Evolutionary conservation across 2,888 invertebrate genomes (phyloP).

Genomic region (Agrochola litura): DNA sequence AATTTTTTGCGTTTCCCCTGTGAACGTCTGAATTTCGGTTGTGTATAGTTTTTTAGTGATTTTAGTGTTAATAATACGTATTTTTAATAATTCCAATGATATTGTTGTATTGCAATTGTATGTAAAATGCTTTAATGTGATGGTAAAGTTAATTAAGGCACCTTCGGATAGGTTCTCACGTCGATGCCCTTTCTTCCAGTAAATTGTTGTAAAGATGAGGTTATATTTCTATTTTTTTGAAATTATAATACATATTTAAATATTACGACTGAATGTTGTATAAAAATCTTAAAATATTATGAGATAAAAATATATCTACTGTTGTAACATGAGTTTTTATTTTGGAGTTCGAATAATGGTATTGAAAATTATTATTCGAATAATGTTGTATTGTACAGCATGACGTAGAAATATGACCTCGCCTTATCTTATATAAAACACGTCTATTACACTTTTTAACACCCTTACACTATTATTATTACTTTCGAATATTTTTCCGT

Average conservation of each 20-base stretch:
- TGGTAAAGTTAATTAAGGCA: slow-evolving; percentile 65
- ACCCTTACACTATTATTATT: slow-evolving; percentile 52
- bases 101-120: slow-evolving; percentile 68
- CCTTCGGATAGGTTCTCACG: slow-evolving; percentile 59
- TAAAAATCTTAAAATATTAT: slow-evolving; percentile 8
- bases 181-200: slow-evolving; percentile 58
- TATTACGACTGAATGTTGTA: slow-evolving; percentile 35
- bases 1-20: slow-evolving; percentile 61
- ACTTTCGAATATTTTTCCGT: slow-evolving; percentile 56
- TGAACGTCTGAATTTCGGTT: slow-evolving; percentile 78
- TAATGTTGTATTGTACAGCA: slow-evolving; percentile 25
- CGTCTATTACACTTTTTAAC: slow-evolving; percentile 56
- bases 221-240: slow-evolving; percentile 59
- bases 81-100: slow-evolving; percentile 65
- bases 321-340: slow-evolving; percentile 2
- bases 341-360: slow-evolving; percentile 26
- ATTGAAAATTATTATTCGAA: slow-evolving; percentile 28
- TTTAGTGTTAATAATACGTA: slow-evolving; percentile 66
- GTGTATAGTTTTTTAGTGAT: slow-evolving; percentile 72
- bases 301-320: slow-evolving; percentile 18
- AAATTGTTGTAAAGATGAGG: slow-evolving; percentile 58
- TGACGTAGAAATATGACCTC: slow-evolving; percentile 62
- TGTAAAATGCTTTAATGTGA: slow-evolving; percentile 74
- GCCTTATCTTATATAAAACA: slow-evolving; percentile 55
- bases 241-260: slow-evolving; percentile 12